phyloP scores from a whole-genome alignment of 2,797 vertebrate genomes.

The Rhabdophis nuchalis region DNA sequence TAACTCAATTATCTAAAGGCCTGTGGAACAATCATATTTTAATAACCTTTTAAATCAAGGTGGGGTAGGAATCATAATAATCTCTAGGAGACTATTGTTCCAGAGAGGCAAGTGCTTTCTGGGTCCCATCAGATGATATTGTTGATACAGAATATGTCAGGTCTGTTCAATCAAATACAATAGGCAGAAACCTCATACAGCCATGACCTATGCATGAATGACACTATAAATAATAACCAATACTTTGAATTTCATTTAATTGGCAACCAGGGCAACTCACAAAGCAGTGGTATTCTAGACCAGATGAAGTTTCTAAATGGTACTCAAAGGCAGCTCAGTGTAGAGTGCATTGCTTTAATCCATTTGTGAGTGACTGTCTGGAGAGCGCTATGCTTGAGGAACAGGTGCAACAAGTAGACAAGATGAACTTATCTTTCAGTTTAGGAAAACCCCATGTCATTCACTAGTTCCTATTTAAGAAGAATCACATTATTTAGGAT shows the following conservation, averaged over 20 bases:
- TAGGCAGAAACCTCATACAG: not conserved
- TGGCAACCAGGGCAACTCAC: not conserved
- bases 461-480: not conserved
- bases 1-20: not conserved
- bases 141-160: not conserved
- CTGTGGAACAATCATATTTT: not conserved
- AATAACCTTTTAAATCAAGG: not conserved
- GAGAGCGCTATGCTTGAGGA: not conserved
- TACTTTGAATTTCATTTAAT: not conserved
- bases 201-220: not conserved
- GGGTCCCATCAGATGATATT: not conserved
- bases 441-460: not conserved
- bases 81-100: not conserved
- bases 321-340: not conserved
- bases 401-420: not conserved
- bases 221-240: not conserved
- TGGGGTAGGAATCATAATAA: not conserved
- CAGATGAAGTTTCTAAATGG: not conserved
- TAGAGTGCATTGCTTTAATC: not conserved
- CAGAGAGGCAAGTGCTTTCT: not conserved
- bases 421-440: not conserved
- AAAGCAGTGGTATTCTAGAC: not conserved
- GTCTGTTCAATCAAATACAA: not conserved
- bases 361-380: not conserved
- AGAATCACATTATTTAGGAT: not conserved